These are phyloP conservation scores for Araneus ventricosus DNA, from an alignment of 1,140 invertebrate genomes.

Conservation along the genomic window DNA sequence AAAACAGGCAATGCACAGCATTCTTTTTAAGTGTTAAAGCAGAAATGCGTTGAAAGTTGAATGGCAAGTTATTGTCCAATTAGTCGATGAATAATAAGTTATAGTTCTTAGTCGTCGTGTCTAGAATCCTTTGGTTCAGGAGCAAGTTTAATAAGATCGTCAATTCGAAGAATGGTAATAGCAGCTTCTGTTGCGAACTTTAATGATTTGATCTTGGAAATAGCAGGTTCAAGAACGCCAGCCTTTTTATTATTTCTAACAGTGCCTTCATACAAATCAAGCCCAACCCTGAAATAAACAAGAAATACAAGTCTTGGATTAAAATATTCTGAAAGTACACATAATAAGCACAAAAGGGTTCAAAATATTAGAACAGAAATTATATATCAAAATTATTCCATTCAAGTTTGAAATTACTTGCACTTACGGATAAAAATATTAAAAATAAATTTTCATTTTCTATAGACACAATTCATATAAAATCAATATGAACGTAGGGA, in stretches of 20 bases:
- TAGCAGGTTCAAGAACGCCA: constrained; percentile 97
- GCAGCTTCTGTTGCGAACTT: constrained; percentile 99
- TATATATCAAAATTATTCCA: too few species aligned
- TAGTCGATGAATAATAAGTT: neutral
- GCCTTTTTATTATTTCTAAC: constrained; percentile 96
- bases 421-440: too few species aligned
- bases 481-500: too few species aligned
- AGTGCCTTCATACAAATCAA: constrained; percentile 94
- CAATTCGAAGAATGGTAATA: constrained; percentile 99
- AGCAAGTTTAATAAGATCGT: constrained; percentile 99
- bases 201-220: constrained; percentile 98
- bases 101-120: constrained; percentile 36
- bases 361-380: too few species aligned
- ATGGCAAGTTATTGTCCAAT: neutral
- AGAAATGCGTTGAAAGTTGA: constrained; percentile 24
- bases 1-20: neutral
- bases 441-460: too few species aligned
- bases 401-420: too few species aligned
- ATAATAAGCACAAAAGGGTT: too few species aligned
- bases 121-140: constrained; percentile 83
- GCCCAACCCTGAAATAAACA: constrained; percentile 87
- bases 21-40: neutral
- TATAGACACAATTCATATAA: too few species aligned
- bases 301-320: constrained; percentile 35
- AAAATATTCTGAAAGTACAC: too few species aligned